Base-by-base conservation (phyloP, 2,113 vertebrate species). In the Poecile atricapillus region DNA sequence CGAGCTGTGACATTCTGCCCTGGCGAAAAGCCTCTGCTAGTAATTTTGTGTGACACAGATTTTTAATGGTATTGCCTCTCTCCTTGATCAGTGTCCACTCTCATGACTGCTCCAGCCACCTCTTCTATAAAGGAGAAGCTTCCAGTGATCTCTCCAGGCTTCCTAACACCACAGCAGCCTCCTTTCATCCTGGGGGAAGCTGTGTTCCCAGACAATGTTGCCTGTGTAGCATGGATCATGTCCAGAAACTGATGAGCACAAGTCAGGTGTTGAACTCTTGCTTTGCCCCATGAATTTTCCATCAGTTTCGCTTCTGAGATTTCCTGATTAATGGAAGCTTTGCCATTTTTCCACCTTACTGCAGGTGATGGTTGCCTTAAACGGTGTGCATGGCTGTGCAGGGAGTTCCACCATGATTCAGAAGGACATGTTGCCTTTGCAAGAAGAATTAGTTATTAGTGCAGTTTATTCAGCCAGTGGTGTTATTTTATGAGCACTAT, bases 401-500 rank as follows among this genome's bases (percentile, higher is more conserved):
- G 96, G 73, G 91, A 87, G 76, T 92, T 93, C 95, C 65, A 62
- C 87, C 47, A 28, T 86, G 94, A 97, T 97, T 97, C 64, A 87
- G 60, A 92, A 97, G 95, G 95, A 95, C 92, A 52, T 20, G 44
- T 73, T 97, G 93, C 91, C 95, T 98, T 97, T 97, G 95, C 97
- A 97, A 95, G 85, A 96, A 90, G 86, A 85, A 60, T 95, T 96
- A 87, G 88, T 89, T 95, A 87, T 85, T 93, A 86, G 93, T 90
- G 85, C 81, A 83, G 62, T 84, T 95, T 55, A 82, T 21, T 39
- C 79, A 86, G 85, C 59, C 75, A 83, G 78, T 83, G 81, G 59
- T 97, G 52, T 91, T 83, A 81, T 75, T 94, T 97, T 39, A 69
- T 97, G 89, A 93, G 77, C 47, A 23, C 58, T 94, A 2, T 27